A percentile compares a stretch with the other conserved stretches of the same genome.
phyloP scores from a whole-genome alignment of 2,888 invertebrate species.

The Dicyrtoma fusca region DNA sequence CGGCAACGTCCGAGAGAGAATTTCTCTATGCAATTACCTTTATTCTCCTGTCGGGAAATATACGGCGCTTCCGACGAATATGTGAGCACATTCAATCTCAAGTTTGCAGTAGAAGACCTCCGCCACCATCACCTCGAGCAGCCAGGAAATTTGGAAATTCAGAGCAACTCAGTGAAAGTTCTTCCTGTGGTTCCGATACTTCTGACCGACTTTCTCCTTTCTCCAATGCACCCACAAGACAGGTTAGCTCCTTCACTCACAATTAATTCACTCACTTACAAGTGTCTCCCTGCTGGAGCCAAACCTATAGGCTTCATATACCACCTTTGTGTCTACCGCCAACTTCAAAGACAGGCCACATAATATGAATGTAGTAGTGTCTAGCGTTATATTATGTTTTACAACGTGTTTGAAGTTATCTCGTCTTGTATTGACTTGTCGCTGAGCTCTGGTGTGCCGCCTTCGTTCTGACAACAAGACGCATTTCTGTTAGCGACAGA shows the following conservation, averaged over 20 bases:
- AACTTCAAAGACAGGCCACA: no score
- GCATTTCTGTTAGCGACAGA: no score
- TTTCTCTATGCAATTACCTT: constrained; percentile 91
- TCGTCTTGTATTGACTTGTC: background rate
- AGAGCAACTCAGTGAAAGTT: constrained; percentile 71
- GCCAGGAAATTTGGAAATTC: constrained; percentile 66
- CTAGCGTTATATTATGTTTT: no score
- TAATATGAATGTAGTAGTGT: no score
- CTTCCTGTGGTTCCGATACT: constrained; percentile 71
- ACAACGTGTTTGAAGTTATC: no score
- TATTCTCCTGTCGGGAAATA: constrained; percentile 90
- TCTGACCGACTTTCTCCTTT: constrained; percentile 67
- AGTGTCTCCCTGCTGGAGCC: no score
- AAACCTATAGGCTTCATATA: no score
- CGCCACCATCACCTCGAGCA: constrained; percentile 69
- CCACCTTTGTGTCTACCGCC: no score
- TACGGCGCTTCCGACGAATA: constrained; percentile 89
- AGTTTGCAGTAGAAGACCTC: constrained; percentile 66
- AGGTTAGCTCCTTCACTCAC: constrained; percentile 60
- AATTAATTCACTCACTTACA: constrained; percentile 4
- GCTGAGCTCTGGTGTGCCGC: background rate
- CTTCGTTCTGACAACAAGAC: no score
- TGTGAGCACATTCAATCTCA: constrained; percentile 95
- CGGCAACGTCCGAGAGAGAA: constrained; percentile 66
- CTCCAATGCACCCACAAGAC: constrained; percentile 62